These are phyloP conservation scores for Otis tarda DNA, from an alignment of 2,113 vertebrate species.

Conservation along the genomic window DNA sequence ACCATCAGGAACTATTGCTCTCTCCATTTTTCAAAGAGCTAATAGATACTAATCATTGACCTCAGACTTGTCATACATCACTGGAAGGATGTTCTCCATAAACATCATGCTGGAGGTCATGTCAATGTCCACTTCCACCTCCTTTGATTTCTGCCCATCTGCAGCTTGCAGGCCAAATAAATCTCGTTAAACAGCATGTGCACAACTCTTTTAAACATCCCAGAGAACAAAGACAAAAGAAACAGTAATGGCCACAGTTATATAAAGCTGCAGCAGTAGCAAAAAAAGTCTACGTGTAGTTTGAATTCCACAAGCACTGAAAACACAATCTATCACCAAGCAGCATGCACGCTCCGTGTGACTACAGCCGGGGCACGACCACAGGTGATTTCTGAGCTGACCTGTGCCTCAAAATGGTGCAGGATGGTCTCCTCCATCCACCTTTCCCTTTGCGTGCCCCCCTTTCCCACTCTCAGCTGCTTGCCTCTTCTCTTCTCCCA, in stretches of 20 bases:
- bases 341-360: neutral
- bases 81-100: slow-evolving; percentile 68
- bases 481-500: neutral
- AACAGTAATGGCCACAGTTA: slow-evolving; percentile 49
- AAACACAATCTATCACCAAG: slow-evolving; percentile 46
- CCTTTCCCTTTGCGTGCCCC: neutral
- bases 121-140: slow-evolving; percentile 71
- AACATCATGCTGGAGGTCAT: slow-evolving; percentile 66
- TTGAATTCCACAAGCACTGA: slow-evolving; percentile 51
- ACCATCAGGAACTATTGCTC: slow-evolving; percentile 65
- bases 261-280: slow-evolving; percentile 60
- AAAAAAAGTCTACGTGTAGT: slow-evolving; percentile 7
- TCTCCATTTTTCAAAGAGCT: slow-evolving; percentile 65
- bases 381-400: neutral
- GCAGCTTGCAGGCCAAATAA: slow-evolving; percentile 68
- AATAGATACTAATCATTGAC: slow-evolving; percentile 69
- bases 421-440: neutral
- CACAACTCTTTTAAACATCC: slow-evolving; percentile 68
- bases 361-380: neutral
- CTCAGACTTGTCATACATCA: slow-evolving; percentile 69
- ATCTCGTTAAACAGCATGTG: slow-evolving; percentile 70
- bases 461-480: neutral
- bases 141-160: slow-evolving; percentile 72
- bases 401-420: slow-evolving; percentile 1
- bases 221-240: slow-evolving; percentile 68